These are phyloP conservation scores for Brachionus koreanus DNA, from an alignment of 1,140 invertebrate species.

Conservation along the genomic window DNA sequence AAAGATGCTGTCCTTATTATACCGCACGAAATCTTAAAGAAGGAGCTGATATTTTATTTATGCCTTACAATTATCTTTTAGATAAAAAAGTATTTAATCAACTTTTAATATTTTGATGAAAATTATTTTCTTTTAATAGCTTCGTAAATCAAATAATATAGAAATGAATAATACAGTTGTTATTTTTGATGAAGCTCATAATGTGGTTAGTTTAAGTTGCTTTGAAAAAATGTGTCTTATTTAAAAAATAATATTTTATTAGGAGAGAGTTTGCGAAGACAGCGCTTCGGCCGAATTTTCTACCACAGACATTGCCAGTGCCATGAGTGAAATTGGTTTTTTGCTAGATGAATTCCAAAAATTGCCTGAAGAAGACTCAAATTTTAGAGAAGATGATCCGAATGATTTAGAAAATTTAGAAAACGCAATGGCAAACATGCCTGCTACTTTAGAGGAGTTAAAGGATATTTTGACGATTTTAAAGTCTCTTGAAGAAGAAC, in stretches of 20 bases:
- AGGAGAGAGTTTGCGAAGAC: slow-evolving; percentile 70
- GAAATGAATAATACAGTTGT: slow-evolving; percentile 60
- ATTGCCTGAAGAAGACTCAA: slow-evolving; percentile 1
- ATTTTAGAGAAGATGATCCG: slow-evolving; percentile 10
- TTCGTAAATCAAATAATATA: slow-evolving; percentile 41
- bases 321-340: slow-evolving; percentile 59
- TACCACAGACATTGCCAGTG: slow-evolving; percentile 60
- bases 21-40: slow-evolving; percentile 62
- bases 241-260: slow-evolving; percentile 90
- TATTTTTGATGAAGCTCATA: slow-evolving; percentile 80
- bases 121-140: slow-evolving; percentile 50
- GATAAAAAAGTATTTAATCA: slow-evolving; percentile 58
- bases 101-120: slow-evolving; percentile 48
- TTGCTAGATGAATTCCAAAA: slow-evolving; percentile 30
- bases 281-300: slow-evolving; percentile 65
- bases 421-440: neutral
- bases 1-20: slow-evolving; percentile 70
- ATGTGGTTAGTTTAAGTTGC: slow-evolving; percentile 61
- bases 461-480: slow-evolving; percentile 36
- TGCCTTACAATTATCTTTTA: slow-evolving; percentile 79
- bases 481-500: slow-evolving; percentile 20
- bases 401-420: slow-evolving; percentile 27
- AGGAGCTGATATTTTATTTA: slow-evolving; percentile 72
- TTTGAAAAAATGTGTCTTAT: slow-evolving; percentile 49
- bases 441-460: slow-evolving; percentile 40